Evolutionary conservation across 2,797 vertebrate genomes (phyloP).

Genomic region (Petrocephalus sullivani): DNA sequence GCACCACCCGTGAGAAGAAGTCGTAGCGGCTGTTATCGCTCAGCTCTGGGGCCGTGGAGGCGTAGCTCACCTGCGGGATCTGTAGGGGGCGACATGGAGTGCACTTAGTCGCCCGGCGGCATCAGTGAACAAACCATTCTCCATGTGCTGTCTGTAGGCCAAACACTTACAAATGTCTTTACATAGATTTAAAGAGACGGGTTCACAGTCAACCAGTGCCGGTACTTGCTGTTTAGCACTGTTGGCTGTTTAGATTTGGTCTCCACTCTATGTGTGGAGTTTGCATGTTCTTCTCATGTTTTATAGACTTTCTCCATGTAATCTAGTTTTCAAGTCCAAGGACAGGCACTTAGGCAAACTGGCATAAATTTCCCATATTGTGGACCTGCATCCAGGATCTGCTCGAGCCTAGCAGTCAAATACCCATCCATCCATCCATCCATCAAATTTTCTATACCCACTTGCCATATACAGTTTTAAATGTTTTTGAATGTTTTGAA

Average conservation of each 20-base stretch:
- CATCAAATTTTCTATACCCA: background rate
- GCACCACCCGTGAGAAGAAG: conserved; percentile 92
- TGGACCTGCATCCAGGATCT: background rate
- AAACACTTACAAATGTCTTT: background rate
- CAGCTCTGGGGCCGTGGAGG: conserved; percentile 87
- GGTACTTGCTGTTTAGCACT: background rate
- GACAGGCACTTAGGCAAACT: background rate
- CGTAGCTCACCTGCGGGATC: conserved; percentile 96
- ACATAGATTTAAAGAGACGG: background rate
- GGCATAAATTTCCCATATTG: background rate
- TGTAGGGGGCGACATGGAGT: conserved; percentile 34
- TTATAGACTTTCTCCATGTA: background rate
- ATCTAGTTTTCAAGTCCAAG: background rate
- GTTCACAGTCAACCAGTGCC: background rate
- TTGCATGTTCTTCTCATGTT: background rate
- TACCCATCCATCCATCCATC: background rate
- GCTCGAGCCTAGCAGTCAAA: background rate
- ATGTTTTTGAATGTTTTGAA: background rate
- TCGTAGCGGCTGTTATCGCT: conserved; percentile 94
- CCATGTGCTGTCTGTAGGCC: background rate
- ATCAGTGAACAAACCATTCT: background rate
- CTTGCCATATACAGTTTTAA: background rate
- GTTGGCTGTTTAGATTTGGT: background rate
- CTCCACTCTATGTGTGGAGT: background rate
- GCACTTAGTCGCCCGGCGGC: background rate